phyloP scores from a whole-genome alignment of 2,888 invertebrate species.

The Netelia virgata region DNA sequence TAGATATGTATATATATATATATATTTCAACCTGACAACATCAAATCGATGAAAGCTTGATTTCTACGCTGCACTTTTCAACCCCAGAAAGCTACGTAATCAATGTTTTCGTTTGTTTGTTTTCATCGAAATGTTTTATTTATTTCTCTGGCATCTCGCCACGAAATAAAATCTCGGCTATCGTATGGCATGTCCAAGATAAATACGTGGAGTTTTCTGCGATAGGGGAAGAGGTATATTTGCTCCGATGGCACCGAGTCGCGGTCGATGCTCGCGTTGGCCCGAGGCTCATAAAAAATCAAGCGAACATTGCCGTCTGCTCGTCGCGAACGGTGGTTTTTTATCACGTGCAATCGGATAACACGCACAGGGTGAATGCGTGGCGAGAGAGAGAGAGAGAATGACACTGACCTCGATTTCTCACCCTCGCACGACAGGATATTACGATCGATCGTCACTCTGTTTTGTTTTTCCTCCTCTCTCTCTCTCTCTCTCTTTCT shows the following conservation, averaged over 20 bases:
- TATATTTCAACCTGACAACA: constrained; percentile 51
- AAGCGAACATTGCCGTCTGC: constrained; percentile 20
- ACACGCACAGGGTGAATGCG: constrained; percentile 64
- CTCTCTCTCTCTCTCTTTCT: constrained; percentile 38
- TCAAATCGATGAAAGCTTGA: constrained; percentile 52
- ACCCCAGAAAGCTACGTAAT: background rate
- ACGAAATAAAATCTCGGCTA: background rate
- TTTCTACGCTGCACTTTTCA: constrained; percentile 31
- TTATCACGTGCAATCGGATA: constrained; percentile 54
- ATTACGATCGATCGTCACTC: constrained; percentile 49
- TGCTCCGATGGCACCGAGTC: background rate
- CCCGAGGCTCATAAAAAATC: constrained; percentile 32
- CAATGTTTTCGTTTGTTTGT: background rate
- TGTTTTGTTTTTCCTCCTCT: constrained; percentile 37
- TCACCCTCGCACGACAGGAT: constrained; percentile 68
- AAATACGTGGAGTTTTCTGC: background rate
- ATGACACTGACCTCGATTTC: constrained; percentile 74
- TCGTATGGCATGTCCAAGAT: background rate
- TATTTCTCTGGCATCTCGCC: background rate
- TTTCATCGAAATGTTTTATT: background rate
- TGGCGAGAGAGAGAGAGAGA: background rate
- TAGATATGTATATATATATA: constrained; percentile 16
- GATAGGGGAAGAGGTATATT: background rate
- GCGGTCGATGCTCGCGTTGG: constrained; percentile 36
- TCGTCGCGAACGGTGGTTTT: constrained; percentile 8